Evolutionary conservation across 2,113 vertebrate species (phyloP).

Genomic region (Dasyprocta punctata): DNA sequence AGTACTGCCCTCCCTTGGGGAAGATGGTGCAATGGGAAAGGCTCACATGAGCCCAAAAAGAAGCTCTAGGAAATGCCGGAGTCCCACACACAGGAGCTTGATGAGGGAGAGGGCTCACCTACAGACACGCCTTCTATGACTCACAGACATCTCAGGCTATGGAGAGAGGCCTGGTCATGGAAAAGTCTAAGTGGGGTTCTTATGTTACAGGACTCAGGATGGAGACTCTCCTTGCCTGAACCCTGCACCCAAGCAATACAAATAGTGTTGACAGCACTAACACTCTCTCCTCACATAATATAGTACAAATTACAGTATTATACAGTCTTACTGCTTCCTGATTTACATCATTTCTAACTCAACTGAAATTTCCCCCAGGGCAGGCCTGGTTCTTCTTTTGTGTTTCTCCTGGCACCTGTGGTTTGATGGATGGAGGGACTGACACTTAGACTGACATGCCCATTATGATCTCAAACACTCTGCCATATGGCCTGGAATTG

Average conservation of each 20-base stretch:
- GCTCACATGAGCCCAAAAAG: neutral
- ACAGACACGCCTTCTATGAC: neutral
- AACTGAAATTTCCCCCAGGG: neutral
- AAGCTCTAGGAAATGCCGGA: neutral
- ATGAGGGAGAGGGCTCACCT: neutral
- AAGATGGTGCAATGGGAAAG: neutral
- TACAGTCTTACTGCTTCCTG: neutral
- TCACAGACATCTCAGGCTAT: neutral
- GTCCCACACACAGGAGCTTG: neutral
- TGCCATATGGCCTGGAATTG: neutral
- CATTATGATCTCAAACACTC: neutral
- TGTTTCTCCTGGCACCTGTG: neutral
- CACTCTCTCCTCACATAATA: neutral
- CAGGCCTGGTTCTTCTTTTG: neutral
- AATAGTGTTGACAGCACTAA: neutral
- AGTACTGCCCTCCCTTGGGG: neutral
- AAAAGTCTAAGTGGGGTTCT: neutral
- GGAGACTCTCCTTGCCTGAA: neutral
- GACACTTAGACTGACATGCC: neutral
- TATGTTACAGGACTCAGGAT: neutral
- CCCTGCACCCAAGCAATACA: neutral
- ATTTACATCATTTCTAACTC: slow-evolving; percentile 10
- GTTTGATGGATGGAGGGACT: neutral
- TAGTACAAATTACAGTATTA: neutral
- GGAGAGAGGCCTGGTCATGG: neutral